Base-by-base conservation (phyloP, 2,113 vertebrate genomes). In the Ivindomyrus marchei region DNA sequence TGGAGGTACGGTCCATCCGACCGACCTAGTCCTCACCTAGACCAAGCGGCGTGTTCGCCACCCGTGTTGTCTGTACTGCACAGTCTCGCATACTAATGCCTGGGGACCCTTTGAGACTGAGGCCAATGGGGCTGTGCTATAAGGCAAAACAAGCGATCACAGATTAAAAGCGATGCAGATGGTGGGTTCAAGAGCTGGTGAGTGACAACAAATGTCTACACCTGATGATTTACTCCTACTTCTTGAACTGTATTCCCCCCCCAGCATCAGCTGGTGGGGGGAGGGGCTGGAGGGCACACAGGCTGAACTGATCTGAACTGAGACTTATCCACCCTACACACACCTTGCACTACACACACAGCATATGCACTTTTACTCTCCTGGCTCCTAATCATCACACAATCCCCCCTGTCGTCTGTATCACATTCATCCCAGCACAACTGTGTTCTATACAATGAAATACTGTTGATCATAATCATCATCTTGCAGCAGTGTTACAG, bases 21-120 rank as follows among this genome's bases (percentile, higher is more conserved):
- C 91, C n/a, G 88, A 88, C 70, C 74, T 91, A 83, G 89, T 87
- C 39, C 39, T 89, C 39, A 85, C 27, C 27, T 27, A 27, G 83
- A 88, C 62, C 9, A 17, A 86, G 17, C 70, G 77, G 52, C 52
- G 62, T 24, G 39, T 85, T 21, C 90, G 91, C 53, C 88, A 58
- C 39, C 90, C 66, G 31, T n/a, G 24, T 27, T 85, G 90, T 62
- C 86, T 89, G 19, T 11, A 53, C 45, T 88, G 88, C 47, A 11
- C 56, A 3, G 24, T 84, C 83, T 89, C 53, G 27, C 4, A 27
- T 36, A 74, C 88, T 89, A 21, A 42, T 88, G 88, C 85, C 91
- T 77, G 90, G 89, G 2, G 49, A 87, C 19, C 24, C 15, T 53
- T 89, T 92, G 24, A 62, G 24, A 9, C 80, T 87, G 89, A 56